Base-by-base conservation (phyloP, 2,888 invertebrate species). In the Polydrusus pterygomalis region DNA sequence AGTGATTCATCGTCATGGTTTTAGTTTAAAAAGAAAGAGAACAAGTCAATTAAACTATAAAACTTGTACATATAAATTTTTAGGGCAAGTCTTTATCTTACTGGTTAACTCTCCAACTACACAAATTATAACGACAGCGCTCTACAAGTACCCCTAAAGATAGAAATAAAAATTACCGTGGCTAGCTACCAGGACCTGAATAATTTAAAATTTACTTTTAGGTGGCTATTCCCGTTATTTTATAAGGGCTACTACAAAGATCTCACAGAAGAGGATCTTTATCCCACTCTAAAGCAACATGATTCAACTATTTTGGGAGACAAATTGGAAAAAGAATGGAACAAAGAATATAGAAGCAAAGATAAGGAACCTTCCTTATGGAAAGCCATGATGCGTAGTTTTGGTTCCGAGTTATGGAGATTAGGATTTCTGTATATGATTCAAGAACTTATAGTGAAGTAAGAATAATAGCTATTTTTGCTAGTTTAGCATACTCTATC, bases 201-300 rank as follows among this genome's bases (percentile, higher is more conserved):
- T 25, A 25, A 25, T 25, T 25, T 34, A 34, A 34, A 10, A 34
- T 5, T 34, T 34, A 34, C 2, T 47, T 87, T 76, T 80, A 90
- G 90, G 81, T 91, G 90, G 89, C 82, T 89, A 1, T 83, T 89
- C 47, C 88, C 89, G 3, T 82, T 89, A 38, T 89, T 90, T 80
- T 81, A 85, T 60, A 87, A 88, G 81, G 90, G 90, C 0, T 84
- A 84, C 58, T 87, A 84, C 77, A 86, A 86, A 69, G 89, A 89
- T 74, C 83, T 91, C 34, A 87, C 87, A 49, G 87, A 89, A 71
- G 85, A 87, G 56, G 91, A 91, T 82, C 83, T 91, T 30, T 89
- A 88, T 79, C 85, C 87, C 75, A 86, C 88, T 13, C 83, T 90
- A 11, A 83, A 85, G 68, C 85, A 86, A 63, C 89, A 90, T 79